A percentile compares a stretch with the other conserved stretches of the same genome.
Evolutionary conservation across 2,888 invertebrate species (phyloP).

Genomic region (Exephanes ischioxanthus): DNA sequence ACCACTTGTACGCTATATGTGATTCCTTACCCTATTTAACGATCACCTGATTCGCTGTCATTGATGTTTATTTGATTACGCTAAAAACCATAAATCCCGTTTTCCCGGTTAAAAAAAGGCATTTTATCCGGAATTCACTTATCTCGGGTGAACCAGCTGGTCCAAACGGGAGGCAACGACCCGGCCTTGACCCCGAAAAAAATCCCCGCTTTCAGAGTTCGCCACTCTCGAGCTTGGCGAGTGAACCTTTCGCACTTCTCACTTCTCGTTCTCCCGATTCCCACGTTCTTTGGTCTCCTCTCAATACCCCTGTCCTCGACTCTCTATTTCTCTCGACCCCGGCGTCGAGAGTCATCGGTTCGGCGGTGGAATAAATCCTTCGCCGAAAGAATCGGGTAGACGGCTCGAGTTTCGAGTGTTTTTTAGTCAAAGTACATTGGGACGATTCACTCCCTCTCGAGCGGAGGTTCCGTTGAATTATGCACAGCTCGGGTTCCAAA

Average conservation of each 20-base stretch:
- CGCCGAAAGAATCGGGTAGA: conserved; percentile 23
- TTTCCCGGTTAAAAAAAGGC: neutral
- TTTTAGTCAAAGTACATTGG: conserved; percentile 74
- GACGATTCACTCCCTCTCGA: conserved; percentile 63
- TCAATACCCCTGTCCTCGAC: neutral
- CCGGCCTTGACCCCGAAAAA: conserved; percentile 24
- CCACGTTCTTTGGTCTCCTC: conserved; percentile 11
- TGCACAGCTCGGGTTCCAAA: conserved; percentile 67
- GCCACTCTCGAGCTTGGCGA: neutral
- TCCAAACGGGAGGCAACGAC: conserved; percentile 14
- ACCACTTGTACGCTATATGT: too few species aligned
- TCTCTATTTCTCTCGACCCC: conserved; percentile 1
- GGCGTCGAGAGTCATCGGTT: conserved; percentile 17
- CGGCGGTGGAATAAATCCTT: conserved; percentile 74
- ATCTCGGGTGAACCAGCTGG: conserved; percentile 30
- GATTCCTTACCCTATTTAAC: too few species aligned
- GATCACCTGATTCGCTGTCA: too few species aligned
- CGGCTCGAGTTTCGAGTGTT: conserved; percentile 74
- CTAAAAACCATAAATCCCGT: neutral
- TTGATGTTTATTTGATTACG: neutral
- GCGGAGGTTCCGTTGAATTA: conserved; percentile 73
- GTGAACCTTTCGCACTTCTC: conserved; percentile 1
- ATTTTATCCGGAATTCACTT: neutral
- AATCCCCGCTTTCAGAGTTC: neutral
- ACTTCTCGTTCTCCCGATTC: neutral